phyloP scores from a whole-genome alignment of 2,888 invertebrate species.

The Parthenolecanium corni region DNA sequence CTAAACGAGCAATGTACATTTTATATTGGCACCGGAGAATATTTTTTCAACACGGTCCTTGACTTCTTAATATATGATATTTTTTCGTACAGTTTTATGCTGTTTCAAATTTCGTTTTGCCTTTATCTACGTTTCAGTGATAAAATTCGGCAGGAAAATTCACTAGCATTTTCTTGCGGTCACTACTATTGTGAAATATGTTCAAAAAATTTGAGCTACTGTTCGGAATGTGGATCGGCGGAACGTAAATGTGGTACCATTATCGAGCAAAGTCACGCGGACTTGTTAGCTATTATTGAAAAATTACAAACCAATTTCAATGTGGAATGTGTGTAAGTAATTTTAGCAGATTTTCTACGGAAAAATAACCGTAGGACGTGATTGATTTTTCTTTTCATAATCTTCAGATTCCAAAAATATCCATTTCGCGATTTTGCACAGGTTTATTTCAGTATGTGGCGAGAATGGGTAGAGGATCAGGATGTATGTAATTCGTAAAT shows the following conservation, averaged over 20 bases:
- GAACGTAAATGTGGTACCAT: not conserved
- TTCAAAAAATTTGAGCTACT: not conserved
- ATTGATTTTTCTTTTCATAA: too few relatives aligned
- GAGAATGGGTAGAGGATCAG: too few relatives aligned
- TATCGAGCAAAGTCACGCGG: not conserved
- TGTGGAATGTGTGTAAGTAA: conserved; percentile 13
- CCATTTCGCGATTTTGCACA: too few relatives aligned
- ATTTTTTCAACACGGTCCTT: too few relatives aligned
- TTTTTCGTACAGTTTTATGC: too few relatives aligned
- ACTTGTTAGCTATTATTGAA: not conserved
- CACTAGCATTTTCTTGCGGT: conserved; percentile 1
- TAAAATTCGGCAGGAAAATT: not conserved
- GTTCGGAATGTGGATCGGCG: not conserved
- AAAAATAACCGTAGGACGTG: not conserved
- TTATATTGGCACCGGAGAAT: too few relatives aligned
- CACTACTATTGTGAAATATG: conserved; percentile 11
- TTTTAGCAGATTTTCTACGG: not conserved
- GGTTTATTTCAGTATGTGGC: too few relatives aligned
- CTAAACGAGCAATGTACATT: too few relatives aligned
- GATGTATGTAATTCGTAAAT: too few relatives aligned
- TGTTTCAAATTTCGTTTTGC: too few relatives aligned
- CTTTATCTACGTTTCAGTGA: not conserved
- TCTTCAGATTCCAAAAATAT: too few relatives aligned
- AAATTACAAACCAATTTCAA: conserved; percentile 9
- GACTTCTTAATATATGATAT: too few relatives aligned